Conservation (phyloP, 2,113 vertebrate species). For the Emydocephalus ijimae region DNA sequence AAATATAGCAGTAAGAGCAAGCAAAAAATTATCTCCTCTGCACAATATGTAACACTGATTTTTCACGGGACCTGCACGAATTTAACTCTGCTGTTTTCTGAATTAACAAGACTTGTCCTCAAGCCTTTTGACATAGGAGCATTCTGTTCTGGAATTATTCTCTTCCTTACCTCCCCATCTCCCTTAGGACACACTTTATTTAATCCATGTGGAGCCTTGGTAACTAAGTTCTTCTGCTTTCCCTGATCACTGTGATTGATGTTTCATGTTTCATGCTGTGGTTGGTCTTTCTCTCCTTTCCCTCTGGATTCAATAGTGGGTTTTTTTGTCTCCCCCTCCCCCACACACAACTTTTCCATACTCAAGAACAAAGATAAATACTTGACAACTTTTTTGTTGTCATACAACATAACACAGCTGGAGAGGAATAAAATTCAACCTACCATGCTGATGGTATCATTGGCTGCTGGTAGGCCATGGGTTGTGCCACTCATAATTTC, state of each 20-base stretch:
- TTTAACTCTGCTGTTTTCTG: conserved; percentile 69
- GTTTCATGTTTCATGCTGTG: conserved; percentile 57
- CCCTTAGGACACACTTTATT: conserved; percentile 64
- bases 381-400: conserved; percentile 61
- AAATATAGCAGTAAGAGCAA: conserved; percentile 46
- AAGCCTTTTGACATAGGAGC: conserved; percentile 63
- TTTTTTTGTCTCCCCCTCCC: neutral
- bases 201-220: conserved; percentile 68
- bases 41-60: conserved; percentile 63
- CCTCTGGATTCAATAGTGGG: conserved; percentile 19
- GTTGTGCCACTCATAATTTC: conserved; percentile 58
- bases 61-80: conserved; percentile 66
- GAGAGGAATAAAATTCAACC: conserved; percentile 57
- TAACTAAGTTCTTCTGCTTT: conserved; percentile 56
- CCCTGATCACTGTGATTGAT: conserved; percentile 60
- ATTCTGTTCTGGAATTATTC: conserved; percentile 65
- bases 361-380: conserved; percentile 57
- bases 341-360: neutral
- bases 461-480: conserved; percentile 50
- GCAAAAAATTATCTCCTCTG: conserved; percentile 71
- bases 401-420: conserved; percentile 53
- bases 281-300: conserved; percentile 52
- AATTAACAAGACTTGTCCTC: conserved; percentile 75
- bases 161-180: conserved; percentile 52
- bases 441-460: conserved; percentile 57